Conservation (phyloP, 2,888 invertebrate species). For the Gasteruption jaculator region DNA sequence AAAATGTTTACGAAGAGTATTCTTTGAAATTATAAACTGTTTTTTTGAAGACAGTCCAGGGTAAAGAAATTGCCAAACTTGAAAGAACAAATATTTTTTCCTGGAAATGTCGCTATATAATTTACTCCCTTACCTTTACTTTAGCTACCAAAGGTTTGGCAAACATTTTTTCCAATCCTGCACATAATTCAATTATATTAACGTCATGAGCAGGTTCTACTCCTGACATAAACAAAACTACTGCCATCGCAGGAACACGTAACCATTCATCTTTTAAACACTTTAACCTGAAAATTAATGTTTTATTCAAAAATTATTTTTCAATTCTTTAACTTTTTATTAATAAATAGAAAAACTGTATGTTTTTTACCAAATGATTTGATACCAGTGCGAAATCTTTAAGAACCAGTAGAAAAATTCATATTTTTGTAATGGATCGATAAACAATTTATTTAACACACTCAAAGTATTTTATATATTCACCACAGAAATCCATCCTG, state of each 20-base stretch:
- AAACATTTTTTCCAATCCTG: slow-evolving; percentile 15
- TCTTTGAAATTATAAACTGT: slow-evolving; percentile 2
- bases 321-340: no score
- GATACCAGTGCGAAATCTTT: no score
- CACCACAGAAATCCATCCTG: background rate
- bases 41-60: no score
- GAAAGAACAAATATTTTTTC: background rate
- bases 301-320: no score
- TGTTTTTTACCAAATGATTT: no score
- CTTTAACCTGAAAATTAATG: slow-evolving; percentile 24
- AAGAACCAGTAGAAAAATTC: no score
- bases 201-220: slow-evolving; percentile 8
- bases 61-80: no score
- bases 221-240: no score
- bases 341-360: no score
- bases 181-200: background rate
- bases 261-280: slow-evolving; percentile 33
- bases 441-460: slow-evolving; percentile 1
- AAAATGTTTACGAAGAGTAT: no score
- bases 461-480: background rate
- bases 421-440: no score
- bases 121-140: slow-evolving; percentile 25
- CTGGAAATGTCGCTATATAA: background rate
- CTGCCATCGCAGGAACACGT: slow-evolving; percentile 28
- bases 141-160: slow-evolving; percentile 18